phyloP scores from a whole-genome alignment of 1,140 invertebrate species.

The Leptopilina boulardi region DNA sequence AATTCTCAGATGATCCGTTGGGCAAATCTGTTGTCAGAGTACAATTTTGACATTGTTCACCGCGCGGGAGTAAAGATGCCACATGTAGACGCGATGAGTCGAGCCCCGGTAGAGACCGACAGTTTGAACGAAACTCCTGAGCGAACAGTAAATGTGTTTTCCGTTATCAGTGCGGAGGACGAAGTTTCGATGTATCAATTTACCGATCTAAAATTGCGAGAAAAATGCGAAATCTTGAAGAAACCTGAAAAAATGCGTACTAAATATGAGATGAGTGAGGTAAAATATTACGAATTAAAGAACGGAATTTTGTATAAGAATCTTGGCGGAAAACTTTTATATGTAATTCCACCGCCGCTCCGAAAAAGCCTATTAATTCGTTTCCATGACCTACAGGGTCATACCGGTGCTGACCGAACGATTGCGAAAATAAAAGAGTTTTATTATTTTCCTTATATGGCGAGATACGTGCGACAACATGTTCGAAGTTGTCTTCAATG shows the following conservation, averaged over 20 bases:
- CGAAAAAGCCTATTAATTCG: not conserved
- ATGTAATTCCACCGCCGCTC: not conserved
- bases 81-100: not conserved
- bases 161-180: too few species aligned
- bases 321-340: not conserved
- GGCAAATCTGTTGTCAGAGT: not conserved
- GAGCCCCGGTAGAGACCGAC: not conserved
- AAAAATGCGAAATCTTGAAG: too few species aligned
- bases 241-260: too few species aligned
- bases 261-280: not conserved
- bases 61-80: not conserved
- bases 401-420: not conserved
- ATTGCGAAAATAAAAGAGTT: not conserved
- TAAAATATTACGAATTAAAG: not conserved
- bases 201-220: too few species aligned
- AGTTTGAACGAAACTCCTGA: too few species aligned
- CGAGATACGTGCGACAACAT: not conserved
- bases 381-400: not conserved
- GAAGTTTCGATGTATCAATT: too few species aligned
- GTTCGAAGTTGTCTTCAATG: not conserved
- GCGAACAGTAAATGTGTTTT: too few species aligned
- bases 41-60: not conserved
- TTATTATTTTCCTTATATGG: not conserved
- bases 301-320: too few species aligned
- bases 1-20: not conserved